Percentiles rank a stretch among this genome's conserved stretches.
phyloP scores from a whole-genome alignment of 1,140 invertebrate species.

The Arctopsyche grandis region DNA sequence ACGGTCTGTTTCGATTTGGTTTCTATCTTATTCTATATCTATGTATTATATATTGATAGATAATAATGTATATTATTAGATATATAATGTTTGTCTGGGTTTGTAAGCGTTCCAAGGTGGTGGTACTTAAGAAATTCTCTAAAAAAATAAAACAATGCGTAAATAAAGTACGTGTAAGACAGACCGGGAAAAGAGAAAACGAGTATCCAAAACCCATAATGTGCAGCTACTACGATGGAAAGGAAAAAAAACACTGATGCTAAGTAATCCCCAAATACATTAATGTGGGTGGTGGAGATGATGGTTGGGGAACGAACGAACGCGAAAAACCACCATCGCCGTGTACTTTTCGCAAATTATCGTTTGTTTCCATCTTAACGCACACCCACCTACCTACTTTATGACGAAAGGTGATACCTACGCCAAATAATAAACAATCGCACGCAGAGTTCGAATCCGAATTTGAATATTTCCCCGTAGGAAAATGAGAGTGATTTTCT shows the following conservation, averaged over 20 bases:
- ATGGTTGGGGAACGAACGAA: slow-evolving; percentile 17
- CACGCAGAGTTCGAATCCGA: neutral
- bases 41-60: too few relatives aligned
- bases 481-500: too few relatives aligned
- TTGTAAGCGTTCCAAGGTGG: too few relatives aligned
- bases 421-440: neutral
- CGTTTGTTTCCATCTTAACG: slow-evolving; percentile 5
- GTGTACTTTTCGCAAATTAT: slow-evolving; percentile 2
- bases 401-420: neutral
- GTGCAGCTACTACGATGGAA: slow-evolving; percentile 7
- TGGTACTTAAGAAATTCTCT: too few relatives aligned
- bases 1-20: too few relatives aligned
- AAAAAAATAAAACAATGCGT: neutral
- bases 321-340: slow-evolving; percentile 23
- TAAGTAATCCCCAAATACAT: slow-evolving; percentile 50
- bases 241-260: slow-evolving; percentile 34
- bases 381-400: neutral
- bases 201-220: slow-evolving; percentile 50
- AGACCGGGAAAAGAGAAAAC: slow-evolving; percentile 17
- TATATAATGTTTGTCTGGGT: too few relatives aligned
- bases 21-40: too few relatives aligned
- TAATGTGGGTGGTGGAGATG: slow-evolving; percentile 43
- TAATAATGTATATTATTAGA: too few relatives aligned
- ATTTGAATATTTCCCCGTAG: too few relatives aligned
- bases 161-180: neutral